Evolutionary conservation across 2,113 vertebrate species (phyloP).

Genomic region (Callipepla squamata): DNA sequence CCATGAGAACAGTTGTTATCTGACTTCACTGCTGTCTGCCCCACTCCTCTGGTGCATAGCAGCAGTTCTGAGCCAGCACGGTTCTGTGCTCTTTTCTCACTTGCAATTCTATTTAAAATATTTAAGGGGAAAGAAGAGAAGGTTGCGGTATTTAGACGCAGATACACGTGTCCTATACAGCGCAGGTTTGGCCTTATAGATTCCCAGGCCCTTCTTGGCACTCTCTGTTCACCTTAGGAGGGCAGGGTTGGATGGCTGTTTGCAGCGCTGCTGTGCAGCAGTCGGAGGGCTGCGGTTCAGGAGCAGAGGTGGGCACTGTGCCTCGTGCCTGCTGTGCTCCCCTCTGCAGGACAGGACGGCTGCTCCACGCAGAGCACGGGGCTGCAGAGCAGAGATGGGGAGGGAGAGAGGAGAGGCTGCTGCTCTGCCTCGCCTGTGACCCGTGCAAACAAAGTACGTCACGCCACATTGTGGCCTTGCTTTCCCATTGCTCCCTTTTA

Average conservation of each 20-base stretch:
- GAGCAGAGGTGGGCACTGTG: too few relatives aligned
- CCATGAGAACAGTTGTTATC: rapidly evolving
- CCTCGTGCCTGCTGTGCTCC: too few relatives aligned
- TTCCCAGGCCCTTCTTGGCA: neutral
- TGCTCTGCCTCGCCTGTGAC: neutral
- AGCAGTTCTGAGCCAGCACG: neutral
- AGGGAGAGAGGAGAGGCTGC: neutral
- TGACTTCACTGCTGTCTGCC: neutral
- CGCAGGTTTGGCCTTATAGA: neutral
- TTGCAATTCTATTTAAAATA: too few relatives aligned
- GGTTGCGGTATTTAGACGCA: neutral
- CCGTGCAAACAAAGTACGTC: neutral
- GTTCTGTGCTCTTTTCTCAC: neutral
- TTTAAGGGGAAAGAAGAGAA: neutral
- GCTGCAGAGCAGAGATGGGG: neutral
- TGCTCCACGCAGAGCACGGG: too few relatives aligned
- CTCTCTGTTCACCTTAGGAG: neutral
- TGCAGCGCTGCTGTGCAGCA: too few relatives aligned
- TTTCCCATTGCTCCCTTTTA: neutral
- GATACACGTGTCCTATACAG: neutral
- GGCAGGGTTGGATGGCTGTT: rapidly evolving
- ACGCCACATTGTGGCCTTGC: neutral
- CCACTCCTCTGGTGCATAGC: neutral
- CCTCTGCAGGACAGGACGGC: too few relatives aligned
- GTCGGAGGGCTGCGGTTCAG: too few relatives aligned